Conservation (phyloP, 2,888 invertebrate genomes). For the Andricus curvator region DNA sequence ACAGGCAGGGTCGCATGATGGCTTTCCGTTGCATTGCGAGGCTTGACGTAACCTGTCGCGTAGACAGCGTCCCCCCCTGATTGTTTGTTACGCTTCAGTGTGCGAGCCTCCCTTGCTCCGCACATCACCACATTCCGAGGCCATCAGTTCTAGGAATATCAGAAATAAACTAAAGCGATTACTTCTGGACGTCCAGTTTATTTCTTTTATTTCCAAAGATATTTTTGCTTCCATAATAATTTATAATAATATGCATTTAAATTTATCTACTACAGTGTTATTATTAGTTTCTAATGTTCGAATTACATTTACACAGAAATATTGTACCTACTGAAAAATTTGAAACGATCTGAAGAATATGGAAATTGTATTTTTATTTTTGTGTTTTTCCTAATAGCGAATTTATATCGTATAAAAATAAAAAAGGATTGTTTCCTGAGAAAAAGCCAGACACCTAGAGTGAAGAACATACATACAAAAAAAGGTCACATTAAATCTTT, state of each 20-base stretch:
- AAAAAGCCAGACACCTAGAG: background rate
- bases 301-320: background rate
- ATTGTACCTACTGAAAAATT: background rate
- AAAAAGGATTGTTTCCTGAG: background rate
- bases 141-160: too few species aligned
- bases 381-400: background rate
- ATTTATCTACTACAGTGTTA: background rate
- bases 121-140: too few species aligned
- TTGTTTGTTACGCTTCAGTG: too few species aligned
- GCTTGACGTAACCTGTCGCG: too few species aligned
- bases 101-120: too few species aligned
- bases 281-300: background rate
- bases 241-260: background rate
- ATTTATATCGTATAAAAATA: background rate
- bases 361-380: background rate
- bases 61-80: too few species aligned
- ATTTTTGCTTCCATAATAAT: background rate
- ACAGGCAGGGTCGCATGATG: too few species aligned
- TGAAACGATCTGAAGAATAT: background rate
- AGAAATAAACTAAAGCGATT: background rate
- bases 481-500: background rate
- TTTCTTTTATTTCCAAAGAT: background rate
- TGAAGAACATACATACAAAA: background rate
- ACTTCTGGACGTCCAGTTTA: background rate
- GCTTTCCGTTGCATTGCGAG: too few species aligned